Conservation (phyloP, 2,888 invertebrate species). For the Pachycephus smyrnensis region DNA sequence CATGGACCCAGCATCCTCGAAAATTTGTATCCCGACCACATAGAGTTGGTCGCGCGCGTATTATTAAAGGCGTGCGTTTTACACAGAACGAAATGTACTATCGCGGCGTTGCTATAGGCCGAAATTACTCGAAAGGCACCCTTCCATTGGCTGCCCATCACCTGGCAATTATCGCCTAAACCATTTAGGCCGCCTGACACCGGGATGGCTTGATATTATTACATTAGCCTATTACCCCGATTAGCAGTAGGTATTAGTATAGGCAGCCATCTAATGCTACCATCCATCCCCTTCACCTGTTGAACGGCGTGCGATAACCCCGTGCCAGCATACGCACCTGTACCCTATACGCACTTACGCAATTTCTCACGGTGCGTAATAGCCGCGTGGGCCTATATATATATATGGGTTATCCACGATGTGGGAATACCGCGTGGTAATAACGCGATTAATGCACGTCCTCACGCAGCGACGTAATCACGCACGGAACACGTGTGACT, state of each 20-base stretch:
- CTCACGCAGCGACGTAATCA: neutral
- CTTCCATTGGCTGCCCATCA: slow-evolving; percentile 41
- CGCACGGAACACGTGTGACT: neutral
- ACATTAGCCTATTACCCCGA: slow-evolving; percentile 55
- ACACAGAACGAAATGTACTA: too few species aligned
- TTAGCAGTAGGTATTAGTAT: slow-evolving; percentile 55
- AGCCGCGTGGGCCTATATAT: neutral
- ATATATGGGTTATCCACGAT: neutral
- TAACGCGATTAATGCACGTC: too few species aligned
- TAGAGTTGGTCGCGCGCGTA: too few species aligned
- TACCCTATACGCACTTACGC: slow-evolving; percentile 33
- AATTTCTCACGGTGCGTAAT: neutral
- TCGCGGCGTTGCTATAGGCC: too few species aligned
- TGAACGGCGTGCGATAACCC: slow-evolving; percentile 44
- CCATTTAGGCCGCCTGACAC: slow-evolving; percentile 41
- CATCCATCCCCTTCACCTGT: slow-evolving; percentile 63
- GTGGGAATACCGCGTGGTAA: too few species aligned
- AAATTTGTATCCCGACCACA: too few species aligned
- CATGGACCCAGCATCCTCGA: too few species aligned
- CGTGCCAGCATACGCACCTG: slow-evolving; percentile 39
- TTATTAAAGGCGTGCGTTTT: neutral
- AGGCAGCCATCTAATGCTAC: slow-evolving; percentile 54
- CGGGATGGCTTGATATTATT: slow-evolving; percentile 50
- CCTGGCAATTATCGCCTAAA: slow-evolving; percentile 56
- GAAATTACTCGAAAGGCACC: too few species aligned